Conservation (phyloP, 2,797 vertebrate genomes). For the Capromys pilorides region DNA sequence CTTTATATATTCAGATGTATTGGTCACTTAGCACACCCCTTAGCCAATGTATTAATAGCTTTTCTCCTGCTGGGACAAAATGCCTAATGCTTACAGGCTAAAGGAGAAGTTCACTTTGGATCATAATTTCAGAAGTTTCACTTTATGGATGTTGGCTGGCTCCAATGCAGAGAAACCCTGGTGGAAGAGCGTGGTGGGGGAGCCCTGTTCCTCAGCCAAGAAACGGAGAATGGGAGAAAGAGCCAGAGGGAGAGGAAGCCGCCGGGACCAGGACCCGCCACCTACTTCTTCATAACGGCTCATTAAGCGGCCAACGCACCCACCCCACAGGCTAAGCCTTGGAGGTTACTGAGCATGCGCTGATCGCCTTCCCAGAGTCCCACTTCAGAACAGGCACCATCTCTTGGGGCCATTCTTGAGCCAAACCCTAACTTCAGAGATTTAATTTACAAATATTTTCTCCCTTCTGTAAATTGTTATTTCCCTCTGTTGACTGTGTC, state of each 20-base stretch:
- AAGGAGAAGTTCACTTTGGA: not conserved
- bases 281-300: not conserved
- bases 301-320: not conserved
- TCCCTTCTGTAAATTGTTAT: not conserved
- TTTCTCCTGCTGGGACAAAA: not conserved
- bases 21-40: not conserved
- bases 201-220: not conserved
- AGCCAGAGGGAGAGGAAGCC: not conserved
- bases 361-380: not conserved
- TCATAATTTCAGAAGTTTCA: not conserved
- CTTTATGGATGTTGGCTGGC: not conserved
- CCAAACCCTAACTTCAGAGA: not conserved
- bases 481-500: not conserved
- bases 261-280: not conserved
- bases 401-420: not conserved
- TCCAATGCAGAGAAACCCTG: not conserved
- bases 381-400: not conserved
- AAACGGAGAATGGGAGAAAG: not conserved
- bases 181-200: not conserved
- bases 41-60: not conserved
- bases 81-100: not conserved
- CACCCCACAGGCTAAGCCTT: not conserved
- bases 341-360: not conserved
- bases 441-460: slow-evolving; percentile 13
- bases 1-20: not conserved